A percentile compares a stretch with the other conserved stretches of the same genome.
These are phyloP conservation scores for Drosophila nasuta DNA, from an alignment of 1,140 invertebrate species.

Conservation along the genomic window DNA sequence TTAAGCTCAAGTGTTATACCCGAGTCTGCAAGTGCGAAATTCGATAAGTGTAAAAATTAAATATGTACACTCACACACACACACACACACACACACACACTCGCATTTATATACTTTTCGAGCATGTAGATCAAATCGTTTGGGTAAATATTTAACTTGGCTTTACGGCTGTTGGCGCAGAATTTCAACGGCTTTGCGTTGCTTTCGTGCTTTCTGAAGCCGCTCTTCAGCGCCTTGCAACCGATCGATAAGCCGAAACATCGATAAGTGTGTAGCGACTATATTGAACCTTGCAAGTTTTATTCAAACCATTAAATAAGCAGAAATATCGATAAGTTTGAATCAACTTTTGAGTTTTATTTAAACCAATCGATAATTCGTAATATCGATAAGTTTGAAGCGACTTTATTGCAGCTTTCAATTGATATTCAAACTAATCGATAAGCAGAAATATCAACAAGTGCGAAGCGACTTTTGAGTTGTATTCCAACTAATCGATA, in stretches of 20 bases:
- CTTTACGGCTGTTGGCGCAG: constrained; percentile 27
- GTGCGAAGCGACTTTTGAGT: too few relatives aligned
- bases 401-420: too few relatives aligned
- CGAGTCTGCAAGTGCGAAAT: constrained; percentile 47
- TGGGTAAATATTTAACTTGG: constrained; percentile 47
- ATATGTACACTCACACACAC: constrained; percentile 19
- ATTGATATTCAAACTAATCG: too few relatives aligned
- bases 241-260: constrained; percentile 3
- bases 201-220: constrained; percentile 19
- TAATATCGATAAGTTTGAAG: too few relatives aligned
- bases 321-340: not conserved
- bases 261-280: not conserved
- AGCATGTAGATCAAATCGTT: constrained; percentile 43
- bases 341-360: too few relatives aligned
- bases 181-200: constrained; percentile 36
- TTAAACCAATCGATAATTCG: too few relatives aligned
- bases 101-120: not conserved
- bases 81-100: constrained; percentile 3
- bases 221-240: not conserved
- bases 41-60: constrained; percentile 55
- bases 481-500: too few relatives aligned
- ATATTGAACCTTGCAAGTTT: not conserved
- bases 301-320: too few relatives aligned
- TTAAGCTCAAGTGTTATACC: constrained; percentile 45
- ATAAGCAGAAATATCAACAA: too few relatives aligned